phyloP scores from a whole-genome alignment of 2,113 vertebrate genomes.

The Tiliqua scincoides region DNA sequence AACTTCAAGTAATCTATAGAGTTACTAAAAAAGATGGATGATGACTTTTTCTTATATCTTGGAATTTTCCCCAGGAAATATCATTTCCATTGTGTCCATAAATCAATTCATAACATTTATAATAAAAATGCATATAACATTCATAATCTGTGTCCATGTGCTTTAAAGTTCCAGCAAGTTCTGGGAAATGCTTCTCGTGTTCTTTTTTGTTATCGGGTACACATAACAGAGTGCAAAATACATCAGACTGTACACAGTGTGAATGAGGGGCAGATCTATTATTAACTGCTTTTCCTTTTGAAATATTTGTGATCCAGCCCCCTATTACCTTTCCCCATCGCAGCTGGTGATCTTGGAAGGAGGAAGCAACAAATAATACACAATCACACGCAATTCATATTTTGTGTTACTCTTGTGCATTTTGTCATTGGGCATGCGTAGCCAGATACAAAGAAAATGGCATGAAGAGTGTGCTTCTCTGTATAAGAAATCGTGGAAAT shows the following conservation, averaged over 20 bases:
- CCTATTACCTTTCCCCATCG: not conserved
- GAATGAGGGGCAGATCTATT: not conserved
- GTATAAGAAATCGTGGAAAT: not conserved
- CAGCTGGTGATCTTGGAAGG: not conserved
- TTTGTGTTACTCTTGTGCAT: not conserved
- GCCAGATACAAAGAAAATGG: no score
- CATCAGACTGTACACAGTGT: not conserved
- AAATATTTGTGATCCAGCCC: not conserved
- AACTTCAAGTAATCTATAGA: not conserved
- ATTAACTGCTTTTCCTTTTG: not conserved
- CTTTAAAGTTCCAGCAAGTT: not conserved
- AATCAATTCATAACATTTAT: slow-evolving; percentile 11
- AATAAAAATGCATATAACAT: no score
- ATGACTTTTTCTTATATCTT: not conserved
- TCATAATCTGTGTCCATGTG: not conserved
- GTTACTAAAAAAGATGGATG: not conserved
- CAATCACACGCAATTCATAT: no score
- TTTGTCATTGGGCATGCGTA: not conserved
- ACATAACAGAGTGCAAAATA: not conserved
- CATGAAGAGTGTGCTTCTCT: not conserved
- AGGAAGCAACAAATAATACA: not conserved
- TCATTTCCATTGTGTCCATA: not conserved
- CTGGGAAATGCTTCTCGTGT: not conserved
- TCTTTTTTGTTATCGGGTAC: not conserved
- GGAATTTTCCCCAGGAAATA: not conserved